Evolutionary conservation across 1,140 invertebrate species (phyloP), one percentile per base, ranked within the genome.

Genomic region (Gyrodactylus bullatarudis): DNA sequence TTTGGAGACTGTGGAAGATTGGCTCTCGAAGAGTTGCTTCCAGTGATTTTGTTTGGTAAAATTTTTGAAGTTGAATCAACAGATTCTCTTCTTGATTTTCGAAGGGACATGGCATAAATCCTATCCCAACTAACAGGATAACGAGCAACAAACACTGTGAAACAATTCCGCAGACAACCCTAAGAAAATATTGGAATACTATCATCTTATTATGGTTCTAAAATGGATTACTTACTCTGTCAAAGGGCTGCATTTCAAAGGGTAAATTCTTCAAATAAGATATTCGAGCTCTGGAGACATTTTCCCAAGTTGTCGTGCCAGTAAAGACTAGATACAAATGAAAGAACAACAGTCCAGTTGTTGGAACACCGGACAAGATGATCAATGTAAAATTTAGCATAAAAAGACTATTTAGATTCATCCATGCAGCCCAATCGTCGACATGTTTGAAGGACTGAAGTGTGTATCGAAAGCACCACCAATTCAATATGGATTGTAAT

Each of bases 221-320:
- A 69, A 69, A 72, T 72, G 26, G 20, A 20, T 25, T 26, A 73
- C 21, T 34, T 23, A 26, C 72, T 73, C 26, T 24, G 75, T 80
- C 76, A 75, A 81, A 81, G 0, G 80, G 80, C 74, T 81, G 80
- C 74, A 77, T 77, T 23, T 78, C 76, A 21, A 78, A 76, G 54
- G 77, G 76, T 26, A 81, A 74, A 74, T 80, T 77, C 74, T 78
- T 79, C 22, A 81, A 76, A 75, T 81, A 80, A 1, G 78, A 79
- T 26, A 81, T 81, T 75, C 78, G 77, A 72, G 78, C 77, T 26
- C 79, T 75, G 23, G 79, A 79, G 0, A 78, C 77, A 23, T 76
- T 75, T 74, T 81, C 80, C 80, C 80, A 81, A 16, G 80, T 81
- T 20, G 80, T 80, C 25, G 77, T 68, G 68, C 78, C 78, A 68